A percentile compares a stretch with the other conserved stretches of the same genome.
Conservation (phyloP, 2,888 invertebrate genomes). For the Sphaeridia pumilis region DNA sequence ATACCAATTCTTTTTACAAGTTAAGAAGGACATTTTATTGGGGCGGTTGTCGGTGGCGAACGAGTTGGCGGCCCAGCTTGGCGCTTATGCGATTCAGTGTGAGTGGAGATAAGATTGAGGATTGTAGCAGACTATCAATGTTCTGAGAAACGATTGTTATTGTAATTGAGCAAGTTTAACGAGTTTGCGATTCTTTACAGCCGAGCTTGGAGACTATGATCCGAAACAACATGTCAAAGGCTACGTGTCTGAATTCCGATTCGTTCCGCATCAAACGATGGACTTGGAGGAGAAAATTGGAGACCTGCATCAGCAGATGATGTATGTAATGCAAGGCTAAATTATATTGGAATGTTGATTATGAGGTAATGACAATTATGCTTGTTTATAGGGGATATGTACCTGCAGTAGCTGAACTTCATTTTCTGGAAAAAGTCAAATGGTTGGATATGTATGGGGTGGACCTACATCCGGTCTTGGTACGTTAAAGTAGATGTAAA, state of each 20-base stretch:
- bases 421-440: constrained; percentile 93
- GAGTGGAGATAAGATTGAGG: too few species aligned
- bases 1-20: constrained; percentile 93
- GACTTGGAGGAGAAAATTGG: constrained; percentile 78
- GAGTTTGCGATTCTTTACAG: constrained; percentile 44
- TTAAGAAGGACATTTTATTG: constrained; percentile 91
- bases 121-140: too few species aligned
- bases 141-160: too few species aligned
- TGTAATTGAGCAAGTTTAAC: too few species aligned
- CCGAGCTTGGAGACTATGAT: constrained; percentile 91
- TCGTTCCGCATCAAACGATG: constrained; percentile 80
- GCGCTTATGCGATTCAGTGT: constrained; percentile 90
- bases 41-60: constrained; percentile 82
- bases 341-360: too few species aligned
- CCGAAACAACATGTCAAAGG: constrained; percentile 72
- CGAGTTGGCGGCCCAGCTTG: constrained; percentile 81
- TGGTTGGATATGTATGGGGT: constrained; percentile 99
- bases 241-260: constrained; percentile 88
- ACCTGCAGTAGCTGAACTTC: constrained; percentile 84
- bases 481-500: constrained; percentile 47
- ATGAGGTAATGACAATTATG: background rate
- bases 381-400: constrained; percentile 58
- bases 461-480: constrained; percentile 90
- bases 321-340: constrained; percentile 51
- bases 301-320: constrained; percentile 75